Base-by-base conservation (phyloP, 2,888 invertebrate species). In the Caenorhabditis wallacei region DNA sequence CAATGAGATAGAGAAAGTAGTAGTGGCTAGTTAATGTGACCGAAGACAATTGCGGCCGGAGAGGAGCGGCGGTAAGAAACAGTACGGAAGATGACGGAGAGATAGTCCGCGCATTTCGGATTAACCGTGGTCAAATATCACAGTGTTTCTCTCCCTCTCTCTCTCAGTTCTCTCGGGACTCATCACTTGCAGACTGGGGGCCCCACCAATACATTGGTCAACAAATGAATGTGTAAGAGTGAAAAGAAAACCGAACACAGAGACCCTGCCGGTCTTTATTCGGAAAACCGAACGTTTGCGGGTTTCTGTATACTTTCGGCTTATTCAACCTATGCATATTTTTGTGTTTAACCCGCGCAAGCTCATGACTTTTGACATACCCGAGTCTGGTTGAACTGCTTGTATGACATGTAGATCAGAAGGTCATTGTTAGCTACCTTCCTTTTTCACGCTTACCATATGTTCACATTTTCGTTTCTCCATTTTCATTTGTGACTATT, bases 41-140 rank as follows among this genome's bases (percentile, higher is more conserved):
- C 69, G 78, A 48, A 78, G 69, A 78, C 78, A 78, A 78, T 78
- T 78, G 78, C 78, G 78, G 78, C 76, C 54, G 68, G 53, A 59
- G 57, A 56, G 75, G 68, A 51, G 68, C 76, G 76, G 51, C 43
- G 57, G 54, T 56, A 22, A 40, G 76, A 63, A 63, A 78, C 78
- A 78, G 78, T 78, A 69, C 78, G 69, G 66, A 78, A 78, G 78
- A 78, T 78, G 78, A 63, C 61, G 69, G 69, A 78, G 78, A 78
- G 78, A 78, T 78, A 78, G 69, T 78, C 78, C 69, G 78, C 78
- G 78, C 69, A 69, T 78, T 78, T 78, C 63, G 78, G 78, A 78
- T 78, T 78, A 78, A 78, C 78, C 78, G 78, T 78, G 78, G 78
- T 63, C 78, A 78, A 78, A 78, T 78, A 78, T 78, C 78, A 78